Base-by-base conservation (phyloP, 1,140 invertebrate genomes). In the Caenorhabditis brenneri region DNA sequence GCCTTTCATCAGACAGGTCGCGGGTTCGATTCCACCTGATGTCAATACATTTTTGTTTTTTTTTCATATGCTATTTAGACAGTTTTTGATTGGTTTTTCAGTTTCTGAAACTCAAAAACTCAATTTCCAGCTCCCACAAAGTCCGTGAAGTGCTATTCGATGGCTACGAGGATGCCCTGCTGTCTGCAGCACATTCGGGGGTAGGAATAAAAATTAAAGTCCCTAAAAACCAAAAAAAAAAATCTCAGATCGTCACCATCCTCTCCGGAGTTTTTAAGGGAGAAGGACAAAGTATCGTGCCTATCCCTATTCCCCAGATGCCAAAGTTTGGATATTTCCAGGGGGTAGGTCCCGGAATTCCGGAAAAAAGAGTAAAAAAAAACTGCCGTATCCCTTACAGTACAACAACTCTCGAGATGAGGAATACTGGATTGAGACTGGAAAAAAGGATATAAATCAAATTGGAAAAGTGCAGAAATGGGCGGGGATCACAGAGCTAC, bases 371-470 rank as follows among this genome's bases (percentile, higher is more conserved):
- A n/a, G n/a, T n/a, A n/a, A n/a, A n/a, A n/a, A n/a, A n/a, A n/a
- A n/a, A n/a, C n/a, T n/a, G n/a, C n/a, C n/a, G n/a, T n/a, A 65
- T n/a, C 2, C 12, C 24, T 42, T 16, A 46, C 36, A 84, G 83
- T 85, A 85, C 27, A 85, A 85, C 69, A 79, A 81, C 39, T 74
- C 84, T 24, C 79, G 69, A 31, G 84, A 85, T 51, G 84, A 85
- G 22, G 46, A 78, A 9, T 85, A 85, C 27, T 83, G 82, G 82
- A 39, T 83, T 15, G 33, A 53, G 33, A 83, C 82, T 31, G 82
- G 82, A 39, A 83, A 79, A 48, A 27, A 46, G 6, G 49, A 83
- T 49, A 83, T 83, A 22, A 65, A 83, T 48, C 65, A 53, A 46
- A 58, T 83, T 0, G 82, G 82, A 33, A 29, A 58, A 10, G 82